Conservation (phyloP, 2,113 vertebrate species). For the Laterallus jamaicensis region DNA sequence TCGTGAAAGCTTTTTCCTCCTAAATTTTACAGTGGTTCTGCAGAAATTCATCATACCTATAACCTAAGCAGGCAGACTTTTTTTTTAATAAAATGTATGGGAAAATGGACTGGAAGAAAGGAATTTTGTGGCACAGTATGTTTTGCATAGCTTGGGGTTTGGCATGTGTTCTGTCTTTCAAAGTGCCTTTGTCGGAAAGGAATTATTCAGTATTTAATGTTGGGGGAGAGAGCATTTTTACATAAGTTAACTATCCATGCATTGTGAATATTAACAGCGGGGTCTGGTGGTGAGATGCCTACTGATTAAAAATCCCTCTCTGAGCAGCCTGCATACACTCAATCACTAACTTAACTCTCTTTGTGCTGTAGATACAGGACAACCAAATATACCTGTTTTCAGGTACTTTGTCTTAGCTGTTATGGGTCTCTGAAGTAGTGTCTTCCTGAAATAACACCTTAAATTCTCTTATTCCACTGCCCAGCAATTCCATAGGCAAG, state of each 20-base stretch:
- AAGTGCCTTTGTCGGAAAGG: background rate
- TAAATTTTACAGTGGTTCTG: background rate
- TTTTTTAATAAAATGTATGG: background rate
- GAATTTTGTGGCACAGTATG: background rate
- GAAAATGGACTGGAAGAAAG: background rate
- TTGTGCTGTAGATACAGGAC: background rate
- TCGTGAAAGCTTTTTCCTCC: background rate
- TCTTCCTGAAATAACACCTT: background rate
- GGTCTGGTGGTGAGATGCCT: background rate
- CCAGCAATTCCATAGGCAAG: background rate
- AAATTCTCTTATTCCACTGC: background rate
- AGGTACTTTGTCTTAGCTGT: background rate
- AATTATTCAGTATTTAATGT: conserved; percentile 20
- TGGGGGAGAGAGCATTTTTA: background rate
- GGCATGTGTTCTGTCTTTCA: background rate
- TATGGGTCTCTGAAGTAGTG: background rate
- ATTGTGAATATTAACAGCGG: conserved; percentile 30
- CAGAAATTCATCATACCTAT: background rate
- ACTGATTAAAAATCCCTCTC: background rate
- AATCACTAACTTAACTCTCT: background rate
- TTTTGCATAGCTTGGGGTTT: background rate
- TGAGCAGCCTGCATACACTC: background rate
- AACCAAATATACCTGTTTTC: background rate
- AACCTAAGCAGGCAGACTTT: background rate
- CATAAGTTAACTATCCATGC: background rate